Base-by-base conservation (phyloP, 1,140 invertebrate species). In the Euura lappo region DNA sequence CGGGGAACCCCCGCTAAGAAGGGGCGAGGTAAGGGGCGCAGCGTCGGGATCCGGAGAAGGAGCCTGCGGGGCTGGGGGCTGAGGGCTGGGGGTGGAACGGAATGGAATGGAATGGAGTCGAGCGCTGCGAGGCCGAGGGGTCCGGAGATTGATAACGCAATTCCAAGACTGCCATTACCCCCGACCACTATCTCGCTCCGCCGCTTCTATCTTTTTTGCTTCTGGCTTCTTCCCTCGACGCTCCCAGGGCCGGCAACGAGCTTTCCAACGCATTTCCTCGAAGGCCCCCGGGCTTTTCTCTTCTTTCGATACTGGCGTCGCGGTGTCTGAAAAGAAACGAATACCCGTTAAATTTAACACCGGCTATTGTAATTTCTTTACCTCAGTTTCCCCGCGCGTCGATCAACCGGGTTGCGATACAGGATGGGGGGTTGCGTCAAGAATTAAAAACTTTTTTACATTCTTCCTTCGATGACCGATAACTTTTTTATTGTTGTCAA, bases 101-200 rank as follows among this genome's bases (percentile, higher is more conserved):
- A 83, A 80, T 78, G 82, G 80, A 85, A 82, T 83, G 83, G 81
- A 87, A 85, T 86, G 80, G 83, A 87, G 83, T 84, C 80, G 76
- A 80, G 80, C 71, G 71, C 71, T 76, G 75, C 51, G 51, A 74
- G 72, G 79, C 71, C 72, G 78, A 80, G 86, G 86, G 85, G 80
- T 79, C 80, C 73, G 80, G 85, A 88, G 86, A 88, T 88, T 88
- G 86, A 88, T 88, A 88, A 88, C 85, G 86, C 86, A 88, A 88
- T 88, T 88, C 85, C 84, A 88, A 88, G 86, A 87, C 86, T 88
- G 82, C 86, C 85, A 88, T 87, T 88, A 88, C 80, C 86, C 84
- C 85, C 82, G 78, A 79, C 83, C 79, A 79, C 80, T 76, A 67
- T 66, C 82, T 84, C 80, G 78, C 83, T 82, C 80, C 78, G 77